Evolutionary conservation across 2,797 vertebrate genomes (phyloP).

Genomic region (Hypotaenidia philippensis): DNA sequence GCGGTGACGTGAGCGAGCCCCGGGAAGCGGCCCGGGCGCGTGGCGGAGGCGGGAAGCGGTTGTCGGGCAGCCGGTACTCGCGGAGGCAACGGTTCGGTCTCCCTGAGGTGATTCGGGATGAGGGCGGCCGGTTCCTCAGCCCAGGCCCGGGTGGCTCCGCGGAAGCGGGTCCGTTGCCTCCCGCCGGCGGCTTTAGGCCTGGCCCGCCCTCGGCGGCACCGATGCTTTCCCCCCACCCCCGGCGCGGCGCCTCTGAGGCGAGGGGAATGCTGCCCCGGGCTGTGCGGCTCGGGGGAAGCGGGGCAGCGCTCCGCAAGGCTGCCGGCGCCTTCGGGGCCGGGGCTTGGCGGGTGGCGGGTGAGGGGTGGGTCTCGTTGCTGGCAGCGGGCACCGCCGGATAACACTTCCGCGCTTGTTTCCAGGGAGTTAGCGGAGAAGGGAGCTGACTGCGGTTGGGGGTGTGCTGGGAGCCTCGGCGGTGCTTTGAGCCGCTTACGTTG

Average conservation of each 20-base stretch:
- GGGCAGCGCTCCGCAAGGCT: background rate
- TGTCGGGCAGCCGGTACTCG: background rate
- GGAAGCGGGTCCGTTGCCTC: background rate
- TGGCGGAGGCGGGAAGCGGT: background rate
- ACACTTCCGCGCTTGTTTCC: background rate
- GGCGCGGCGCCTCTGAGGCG: background rate
- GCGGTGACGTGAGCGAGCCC: background rate
- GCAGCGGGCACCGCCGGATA: rapidly evolving
- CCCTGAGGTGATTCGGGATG: background rate
- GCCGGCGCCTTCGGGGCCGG: background rate
- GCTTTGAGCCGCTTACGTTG: background rate
- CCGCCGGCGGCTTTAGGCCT: background rate
- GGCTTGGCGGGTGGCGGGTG: background rate
- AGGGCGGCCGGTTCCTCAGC: background rate
- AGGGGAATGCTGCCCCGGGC: background rate
- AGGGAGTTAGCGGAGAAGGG: background rate
- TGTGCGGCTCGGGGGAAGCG: background rate
- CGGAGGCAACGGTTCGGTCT: background rate
- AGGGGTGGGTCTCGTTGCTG: background rate
- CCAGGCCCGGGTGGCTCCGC: too few species aligned
- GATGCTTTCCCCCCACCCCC: background rate
- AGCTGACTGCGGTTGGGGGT: background rate
- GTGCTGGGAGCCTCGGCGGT: background rate
- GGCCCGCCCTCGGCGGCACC: background rate
- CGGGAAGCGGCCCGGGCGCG: background rate